These are phyloP conservation scores for Anagyrus pseudococci DNA, from an alignment of 2,888 invertebrate species.

Conservation along the genomic window DNA sequence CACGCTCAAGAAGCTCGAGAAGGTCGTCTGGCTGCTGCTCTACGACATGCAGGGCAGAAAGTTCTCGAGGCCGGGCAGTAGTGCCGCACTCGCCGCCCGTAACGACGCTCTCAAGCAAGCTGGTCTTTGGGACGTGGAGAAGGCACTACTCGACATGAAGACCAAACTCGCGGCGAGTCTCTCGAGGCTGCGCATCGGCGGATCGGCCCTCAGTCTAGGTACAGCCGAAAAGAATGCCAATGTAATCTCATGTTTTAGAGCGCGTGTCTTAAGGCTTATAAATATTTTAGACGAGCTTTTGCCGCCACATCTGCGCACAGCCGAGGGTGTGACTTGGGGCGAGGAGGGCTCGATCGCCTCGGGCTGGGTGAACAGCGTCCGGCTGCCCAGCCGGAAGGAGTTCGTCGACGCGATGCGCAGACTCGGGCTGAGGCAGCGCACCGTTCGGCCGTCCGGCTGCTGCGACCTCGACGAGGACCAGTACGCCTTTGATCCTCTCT, in stretches of 20 bases:
- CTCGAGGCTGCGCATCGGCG: constrained; percentile 77
- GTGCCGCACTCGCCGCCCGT: constrained; percentile 41
- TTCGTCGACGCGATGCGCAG: constrained; percentile 63
- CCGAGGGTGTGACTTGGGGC: constrained; percentile 71
- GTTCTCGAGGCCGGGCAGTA: constrained; percentile 57
- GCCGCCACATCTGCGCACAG: constrained; percentile 72
- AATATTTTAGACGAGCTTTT: constrained; percentile 68
- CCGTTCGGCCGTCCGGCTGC: constrained; percentile 53
- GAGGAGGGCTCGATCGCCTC: constrained; percentile 67
- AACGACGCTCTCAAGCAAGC: constrained; percentile 45
- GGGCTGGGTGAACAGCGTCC: constrained; percentile 82
- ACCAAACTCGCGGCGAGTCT: constrained; percentile 79
- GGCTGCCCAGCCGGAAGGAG: constrained; percentile 65
- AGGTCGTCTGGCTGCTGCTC: constrained; percentile 71
- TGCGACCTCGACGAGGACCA: constrained; percentile 55
- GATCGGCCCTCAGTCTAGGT: constrained; percentile 71
- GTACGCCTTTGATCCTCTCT: constrained; percentile 67
- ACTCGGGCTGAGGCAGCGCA: constrained; percentile 61
- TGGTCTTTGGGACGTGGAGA: constrained; percentile 67
- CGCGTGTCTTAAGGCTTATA: constrained; percentile 40
- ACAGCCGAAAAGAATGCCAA: constrained; percentile 1
- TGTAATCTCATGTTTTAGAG: too few species aligned
- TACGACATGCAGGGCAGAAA: constrained; percentile 74
- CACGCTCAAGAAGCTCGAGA: constrained; percentile 58
- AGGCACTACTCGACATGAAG: constrained; percentile 70